Base-by-base conservation (phyloP, 1,140 invertebrate species). In the Temnothorax longispinosus region DNA sequence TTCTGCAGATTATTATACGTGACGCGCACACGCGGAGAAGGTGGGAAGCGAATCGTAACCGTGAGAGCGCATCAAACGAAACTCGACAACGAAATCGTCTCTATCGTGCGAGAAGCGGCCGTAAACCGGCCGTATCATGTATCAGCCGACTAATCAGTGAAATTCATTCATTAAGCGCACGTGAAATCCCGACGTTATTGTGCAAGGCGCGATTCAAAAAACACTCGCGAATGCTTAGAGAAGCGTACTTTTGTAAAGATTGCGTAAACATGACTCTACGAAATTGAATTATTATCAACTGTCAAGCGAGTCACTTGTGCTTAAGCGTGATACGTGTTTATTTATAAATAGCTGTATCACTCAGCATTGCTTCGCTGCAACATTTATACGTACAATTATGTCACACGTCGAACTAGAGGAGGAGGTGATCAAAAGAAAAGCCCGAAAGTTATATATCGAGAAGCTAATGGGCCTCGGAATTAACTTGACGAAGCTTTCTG, bases 91-190 rank as follows among this genome's bases (percentile, higher is more conserved):
- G 80, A 75, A 84, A 84, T 75, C 78, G 15, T 50, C n/a, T 41
- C 56, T 8, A 18, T n/a, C 44, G 32, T 27, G 15, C 80, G 27
- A 82, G 44, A 72, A 72, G 54, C 80, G 35, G 27, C 18, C 47
- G 62, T 80, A 52, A 84, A 38, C n/a, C 27, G 13, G n/a, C 27
- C 27, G 41, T 84, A 82, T 84, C 52, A 67, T 67, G 35, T 89
- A 80, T 75, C 87, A 21, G 32, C n/a, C 75, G 54, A 64, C 56
- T 81, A 72, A 65, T 89, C 58, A 74, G 62, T 65, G 47, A 89
- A 87, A 82, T 58, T 76, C 74, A 78, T 75, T 89, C 52, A 74
- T 86, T 86, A 89, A 47, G 41, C n/a, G 27, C 15, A 41, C 77
- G 67, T 65, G 65, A 89, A 86, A 86, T 21, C 52, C 3, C 15